phyloP scores from a whole-genome alignment of 2,797 vertebrate species.

The Chiloscyllium punctatum region DNA sequence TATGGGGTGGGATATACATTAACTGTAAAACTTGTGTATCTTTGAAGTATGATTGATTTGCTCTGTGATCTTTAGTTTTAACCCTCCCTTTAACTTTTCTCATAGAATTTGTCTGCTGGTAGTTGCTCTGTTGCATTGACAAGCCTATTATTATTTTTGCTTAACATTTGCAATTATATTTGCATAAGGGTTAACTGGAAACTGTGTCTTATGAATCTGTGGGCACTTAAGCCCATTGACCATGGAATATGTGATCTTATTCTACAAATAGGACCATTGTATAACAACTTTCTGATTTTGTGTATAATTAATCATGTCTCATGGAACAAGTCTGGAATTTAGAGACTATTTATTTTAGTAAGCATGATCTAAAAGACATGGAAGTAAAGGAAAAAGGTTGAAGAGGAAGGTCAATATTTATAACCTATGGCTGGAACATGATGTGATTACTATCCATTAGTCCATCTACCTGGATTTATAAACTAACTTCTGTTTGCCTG shows the following conservation, averaged over 20 bases:
- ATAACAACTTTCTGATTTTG: conserved; percentile 20
- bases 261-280: neutral
- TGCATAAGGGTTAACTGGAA: neutral
- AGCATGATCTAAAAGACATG: conserved; percentile 9
- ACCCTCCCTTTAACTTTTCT: neutral
- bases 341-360: conserved; percentile 30
- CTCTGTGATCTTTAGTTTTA: conserved; percentile 5
- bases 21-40: neutral
- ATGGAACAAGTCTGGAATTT: neutral
- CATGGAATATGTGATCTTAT: neutral
- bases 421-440: conserved; percentile 10
- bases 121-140: neutral
- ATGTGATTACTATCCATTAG: neutral
- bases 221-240: neutral
- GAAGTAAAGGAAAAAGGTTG: neutral
- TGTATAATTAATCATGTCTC: conserved; percentile 28
- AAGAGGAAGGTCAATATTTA: neutral
- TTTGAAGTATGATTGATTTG: neutral
- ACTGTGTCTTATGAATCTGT: conserved; percentile 11
- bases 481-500: neutral
- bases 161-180: neutral
- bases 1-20: neutral
- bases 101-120: neutral
- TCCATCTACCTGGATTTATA: conserved; percentile 1
- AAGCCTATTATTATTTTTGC: neutral